Evolutionary conservation across 2,113 vertebrate species (phyloP).

Genomic region (Paramisgurnus dabryanus): DNA sequence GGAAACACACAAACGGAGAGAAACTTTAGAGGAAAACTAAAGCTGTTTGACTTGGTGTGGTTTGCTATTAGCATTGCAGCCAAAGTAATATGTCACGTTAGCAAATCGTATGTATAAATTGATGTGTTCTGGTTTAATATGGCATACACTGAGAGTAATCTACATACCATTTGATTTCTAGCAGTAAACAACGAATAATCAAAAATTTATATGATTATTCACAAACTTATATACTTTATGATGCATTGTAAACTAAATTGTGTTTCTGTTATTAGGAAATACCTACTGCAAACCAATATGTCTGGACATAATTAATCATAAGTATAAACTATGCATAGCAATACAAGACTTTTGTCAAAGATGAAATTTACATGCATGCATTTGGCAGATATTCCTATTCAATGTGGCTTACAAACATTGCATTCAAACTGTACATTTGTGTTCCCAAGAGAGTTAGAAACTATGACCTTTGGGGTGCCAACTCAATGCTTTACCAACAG

Average conservation of each 20-base stretch:
- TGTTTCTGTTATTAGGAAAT: not conserved
- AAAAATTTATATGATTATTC: not conserved
- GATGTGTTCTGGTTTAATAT: conserved; percentile 22
- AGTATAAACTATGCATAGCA: too few species aligned
- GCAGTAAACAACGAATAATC: conserved; percentile 5
- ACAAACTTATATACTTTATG: not conserved
- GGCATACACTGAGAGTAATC: not conserved
- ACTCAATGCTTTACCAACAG: too few species aligned
- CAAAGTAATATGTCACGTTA: conserved; percentile 27
- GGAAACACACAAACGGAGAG: conserved; percentile 54
- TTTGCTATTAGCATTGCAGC: conserved; percentile 51
- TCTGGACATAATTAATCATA: too few species aligned
- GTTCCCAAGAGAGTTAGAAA: too few species aligned
- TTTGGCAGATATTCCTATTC: too few species aligned
- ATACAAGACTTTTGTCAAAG: too few species aligned
- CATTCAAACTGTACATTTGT: too few species aligned
- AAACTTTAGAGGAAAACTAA: conserved; percentile 63
- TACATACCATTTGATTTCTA: not conserved
- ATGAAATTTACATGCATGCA: too few species aligned
- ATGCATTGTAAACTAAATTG: not conserved
- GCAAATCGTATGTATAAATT: conserved; percentile 15
- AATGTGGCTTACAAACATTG: too few species aligned
- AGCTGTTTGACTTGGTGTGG: conserved; percentile 36
- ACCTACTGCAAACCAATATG: not conserved
- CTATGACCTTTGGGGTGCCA: too few species aligned